Conservation (phyloP, 1,140 invertebrate genomes). For the Ericerus pela region DNA sequence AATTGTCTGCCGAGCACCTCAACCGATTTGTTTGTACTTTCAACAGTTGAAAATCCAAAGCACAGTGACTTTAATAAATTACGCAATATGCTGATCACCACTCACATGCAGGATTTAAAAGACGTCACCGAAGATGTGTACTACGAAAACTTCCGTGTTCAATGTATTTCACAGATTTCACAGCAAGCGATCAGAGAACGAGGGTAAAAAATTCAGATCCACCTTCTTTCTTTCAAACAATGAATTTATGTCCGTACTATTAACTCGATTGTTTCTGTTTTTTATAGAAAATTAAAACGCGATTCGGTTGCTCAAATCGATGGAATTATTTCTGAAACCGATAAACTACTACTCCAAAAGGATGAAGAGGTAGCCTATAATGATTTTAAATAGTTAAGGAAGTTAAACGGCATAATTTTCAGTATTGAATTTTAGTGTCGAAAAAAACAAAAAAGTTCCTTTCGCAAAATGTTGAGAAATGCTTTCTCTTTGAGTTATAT, state of each 20-base stretch:
- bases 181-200: slow-evolving; percentile 65
- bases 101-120: slow-evolving; percentile 90
- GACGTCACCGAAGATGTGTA: slow-evolving; percentile 89
- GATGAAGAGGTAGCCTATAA: slow-evolving; percentile 77
- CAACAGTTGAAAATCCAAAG: slow-evolving; percentile 83
- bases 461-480: too few species aligned
- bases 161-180: slow-evolving; percentile 77
- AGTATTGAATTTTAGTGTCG: too few species aligned
- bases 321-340: slow-evolving; percentile 65
- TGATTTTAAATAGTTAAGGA: too few species aligned
- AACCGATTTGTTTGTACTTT: slow-evolving; percentile 8
- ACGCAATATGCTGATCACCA: slow-evolving; percentile 89
- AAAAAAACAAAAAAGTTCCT: too few species aligned
- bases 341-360: slow-evolving; percentile 72
- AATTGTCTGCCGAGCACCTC: too few species aligned
- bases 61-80: slow-evolving; percentile 96
- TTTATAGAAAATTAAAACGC: slow-evolving; percentile 65
- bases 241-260: background rate
- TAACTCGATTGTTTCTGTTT: slow-evolving; percentile 14
- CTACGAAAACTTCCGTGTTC: slow-evolving; percentile 89
- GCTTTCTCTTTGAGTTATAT: too few species aligned
- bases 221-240: background rate
- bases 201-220: slow-evolving; percentile 29
- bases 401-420: too few species aligned
- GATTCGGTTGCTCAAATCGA: slow-evolving; percentile 57